Percentiles rank a stretch among this genome's conserved stretches.
Conservation (phyloP, 2,888 invertebrate species). For the Euplagia quadripunctaria region DNA sequence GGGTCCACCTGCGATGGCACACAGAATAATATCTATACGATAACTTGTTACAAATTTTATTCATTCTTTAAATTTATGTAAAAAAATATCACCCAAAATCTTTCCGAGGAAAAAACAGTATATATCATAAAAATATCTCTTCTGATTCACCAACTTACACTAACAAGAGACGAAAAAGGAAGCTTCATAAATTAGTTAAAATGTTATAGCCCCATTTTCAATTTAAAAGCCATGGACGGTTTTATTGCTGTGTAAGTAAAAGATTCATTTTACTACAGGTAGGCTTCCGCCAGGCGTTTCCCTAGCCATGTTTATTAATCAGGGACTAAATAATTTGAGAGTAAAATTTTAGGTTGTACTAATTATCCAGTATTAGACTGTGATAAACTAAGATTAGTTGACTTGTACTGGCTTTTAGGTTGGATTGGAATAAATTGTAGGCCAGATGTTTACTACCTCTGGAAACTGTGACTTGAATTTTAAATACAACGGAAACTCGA, state of each 20-base stretch:
- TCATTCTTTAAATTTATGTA: too few species aligned
- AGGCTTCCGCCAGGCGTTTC: constrained; percentile 33
- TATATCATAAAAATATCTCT: constrained; percentile 34
- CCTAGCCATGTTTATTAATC: constrained; percentile 41
- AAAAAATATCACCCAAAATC: too few species aligned
- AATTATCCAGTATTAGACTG: constrained; percentile 42
- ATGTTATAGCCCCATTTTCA: constrained; percentile 43
- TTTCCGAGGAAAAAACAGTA: too few species aligned
- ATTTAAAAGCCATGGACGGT: constrained; percentile 41
- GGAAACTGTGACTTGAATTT: constrained; percentile 43
- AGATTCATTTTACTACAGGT: constrained; percentile 41
- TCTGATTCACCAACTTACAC: constrained; percentile 33
- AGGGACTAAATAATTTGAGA: constrained; percentile 44
- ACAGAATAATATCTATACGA: too few species aligned
- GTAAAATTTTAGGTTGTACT: constrained; percentile 43
- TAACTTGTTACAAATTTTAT: too few species aligned
- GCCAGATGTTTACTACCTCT: constrained; percentile 39
- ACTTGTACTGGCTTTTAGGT: constrained; percentile 31
- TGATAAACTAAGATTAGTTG: constrained; percentile 50
- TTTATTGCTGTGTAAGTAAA: constrained; percentile 33
- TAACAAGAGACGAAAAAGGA: constrained; percentile 26
- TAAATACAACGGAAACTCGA: constrained; percentile 14
- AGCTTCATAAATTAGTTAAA: constrained; percentile 42
- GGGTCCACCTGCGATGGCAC: too few species aligned
- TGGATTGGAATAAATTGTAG: constrained; percentile 37